Evolutionary conservation across 64 coral and sea anemone genomes (phyloP), one percentile per base, ranked within the genome.

Genomic region (Stylophora pistillata): DNA sequence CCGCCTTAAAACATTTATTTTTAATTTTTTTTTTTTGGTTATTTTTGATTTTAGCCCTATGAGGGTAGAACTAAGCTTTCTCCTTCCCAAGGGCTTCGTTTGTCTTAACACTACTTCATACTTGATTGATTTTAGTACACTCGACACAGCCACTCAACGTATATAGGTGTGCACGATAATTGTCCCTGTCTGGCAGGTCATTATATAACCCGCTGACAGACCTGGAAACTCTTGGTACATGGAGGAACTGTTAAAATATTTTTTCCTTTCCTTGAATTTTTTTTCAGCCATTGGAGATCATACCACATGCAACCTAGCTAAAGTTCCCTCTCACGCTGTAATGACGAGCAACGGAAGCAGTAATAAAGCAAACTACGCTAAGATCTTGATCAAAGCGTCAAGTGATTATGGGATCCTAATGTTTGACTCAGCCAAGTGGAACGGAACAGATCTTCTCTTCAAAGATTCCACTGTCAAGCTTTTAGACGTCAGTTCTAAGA

Each of bases 381-480:
- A 23, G 0, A 10, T 90, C 2, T 23, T 90, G 27, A 5, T 83
- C 0, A 13, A 83, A 25, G 60, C 61, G 1, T 66, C 80, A 25
- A 0, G 25, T 3, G 0, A 2, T 1, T 83, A 29, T 14, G 80
- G 80, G 2, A 68, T 83, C 61, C 18, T 25, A 12, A 20, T 83
- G 62, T 83, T 83, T 68, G 18, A 54, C 33, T 83, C 80, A 0
- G 3, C 4, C 5, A 53, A 83, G 21, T 83, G 68, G 11, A 32
- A 10, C 14, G 11, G 58, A 17, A 27, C 2, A 13, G 62, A 92
- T 60, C 89, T 95, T n/a, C 61, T 95, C 14, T 95, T 95, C 59
- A 92, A 89, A 77, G 86, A 92, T 55, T 95, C 89, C 2, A 89
- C 94, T 1, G 73, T 61, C 23, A 56, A 86, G 60, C 79, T 95